phyloP scores from a whole-genome alignment of 1,140 invertebrate species.

The Dufourea novaeangliae region DNA sequence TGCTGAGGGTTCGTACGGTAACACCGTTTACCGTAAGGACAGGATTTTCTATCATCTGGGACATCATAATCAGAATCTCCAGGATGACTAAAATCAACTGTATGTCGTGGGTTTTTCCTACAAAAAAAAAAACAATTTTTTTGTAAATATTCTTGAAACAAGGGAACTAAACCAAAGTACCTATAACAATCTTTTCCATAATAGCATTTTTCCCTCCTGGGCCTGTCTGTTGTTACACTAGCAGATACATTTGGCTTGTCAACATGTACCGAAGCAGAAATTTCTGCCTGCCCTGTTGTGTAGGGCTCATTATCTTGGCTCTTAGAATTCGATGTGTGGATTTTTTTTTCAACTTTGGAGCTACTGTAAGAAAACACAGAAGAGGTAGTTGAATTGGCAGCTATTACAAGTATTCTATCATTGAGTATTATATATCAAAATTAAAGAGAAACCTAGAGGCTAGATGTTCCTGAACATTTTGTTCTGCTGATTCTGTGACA shows the following conservation, averaged over 20 bases:
- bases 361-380: neutral
- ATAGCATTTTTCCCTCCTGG: slow-evolving; percentile 72
- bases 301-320: neutral
- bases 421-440: neutral
- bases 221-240: neutral
- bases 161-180: slow-evolving; percentile 52
- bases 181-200: slow-evolving; percentile 77
- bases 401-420: neutral
- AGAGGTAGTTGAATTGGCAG: neutral
- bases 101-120: slow-evolving; percentile 80
- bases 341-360: neutral
- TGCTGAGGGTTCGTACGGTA: slow-evolving; percentile 82
- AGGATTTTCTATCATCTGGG: slow-evolving; percentile 80
- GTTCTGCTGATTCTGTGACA: neutral
- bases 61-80: slow-evolving; percentile 82
- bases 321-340: neutral
- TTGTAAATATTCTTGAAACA: neutral
- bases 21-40: slow-evolving; percentile 81
- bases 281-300: neutral
- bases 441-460: slow-evolving; percentile 22
- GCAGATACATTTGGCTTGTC: neutral
- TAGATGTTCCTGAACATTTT: slow-evolving; percentile 6
- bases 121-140: slow-evolving; percentile 41
- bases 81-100: slow-evolving; percentile 77
- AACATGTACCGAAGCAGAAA: neutral